These are phyloP conservation scores for Stenodera caucasica DNA, from an alignment of 2,888 invertebrate species.

Conservation along the genomic window DNA sequence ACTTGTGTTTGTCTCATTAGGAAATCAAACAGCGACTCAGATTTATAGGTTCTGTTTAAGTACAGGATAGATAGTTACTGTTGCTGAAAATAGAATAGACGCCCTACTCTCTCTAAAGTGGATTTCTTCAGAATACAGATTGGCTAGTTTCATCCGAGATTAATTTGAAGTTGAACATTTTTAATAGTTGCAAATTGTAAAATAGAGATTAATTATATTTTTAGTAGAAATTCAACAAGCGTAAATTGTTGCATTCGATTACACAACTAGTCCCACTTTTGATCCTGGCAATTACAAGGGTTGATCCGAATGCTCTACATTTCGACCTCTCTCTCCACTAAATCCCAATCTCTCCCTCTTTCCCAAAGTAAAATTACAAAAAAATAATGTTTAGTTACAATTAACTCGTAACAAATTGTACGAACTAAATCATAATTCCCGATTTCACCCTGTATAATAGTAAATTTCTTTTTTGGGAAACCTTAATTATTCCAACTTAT, in stretches of 20 bases:
- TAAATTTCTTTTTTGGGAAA: neutral
- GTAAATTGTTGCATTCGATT: slow-evolving; percentile 7
- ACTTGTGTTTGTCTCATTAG: slow-evolving; percentile 51
- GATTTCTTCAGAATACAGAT: neutral
- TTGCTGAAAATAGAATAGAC: slow-evolving; percentile 6
- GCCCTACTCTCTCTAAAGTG: neutral
- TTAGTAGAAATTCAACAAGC: neutral
- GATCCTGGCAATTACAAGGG: slow-evolving; percentile 3
- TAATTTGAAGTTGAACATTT: neutral
- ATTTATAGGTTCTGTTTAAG: slow-evolving; percentile 46
- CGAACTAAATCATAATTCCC: neutral
- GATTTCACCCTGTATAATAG: neutral
- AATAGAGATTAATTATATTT: no score
- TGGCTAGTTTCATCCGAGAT: neutral
- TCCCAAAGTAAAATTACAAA: neutral
- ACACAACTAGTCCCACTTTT: neutral
- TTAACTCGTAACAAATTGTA: neutral
- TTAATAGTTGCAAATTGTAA: neutral
- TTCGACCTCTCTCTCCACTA: neutral
- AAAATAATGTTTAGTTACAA: neutral
- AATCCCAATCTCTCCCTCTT: neutral
- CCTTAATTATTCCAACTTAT: neutral
- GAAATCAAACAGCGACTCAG: slow-evolving; percentile 50
- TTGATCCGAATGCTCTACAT: slow-evolving; percentile 1
- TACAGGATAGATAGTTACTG: slow-evolving; percentile 35